A percentile compares a stretch with the other conserved stretches of the same genome.
phyloP scores from a whole-genome alignment of 2,113 vertebrate species.

The Himantopus leucocephalus region DNA sequence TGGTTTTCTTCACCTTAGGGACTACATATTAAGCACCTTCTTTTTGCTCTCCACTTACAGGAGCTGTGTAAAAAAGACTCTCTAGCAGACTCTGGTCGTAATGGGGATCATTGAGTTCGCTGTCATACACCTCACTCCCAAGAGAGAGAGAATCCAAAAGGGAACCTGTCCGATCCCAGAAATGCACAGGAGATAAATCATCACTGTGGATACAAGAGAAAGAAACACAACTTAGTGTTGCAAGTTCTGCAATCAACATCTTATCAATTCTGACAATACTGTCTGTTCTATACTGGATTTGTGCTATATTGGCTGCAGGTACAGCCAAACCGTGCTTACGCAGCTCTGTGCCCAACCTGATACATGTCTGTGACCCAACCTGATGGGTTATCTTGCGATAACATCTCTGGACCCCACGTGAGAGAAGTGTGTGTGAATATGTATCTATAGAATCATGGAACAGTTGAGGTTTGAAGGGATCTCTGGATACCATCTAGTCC shows the following conservation, averaged over 20 bases:
- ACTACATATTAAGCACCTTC: neutral
- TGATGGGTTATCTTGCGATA: neutral
- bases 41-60: constrained; percentile 74
- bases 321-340: neutral
- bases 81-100: constrained; percentile 94
- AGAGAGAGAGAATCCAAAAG: constrained; percentile 81
- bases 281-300: accelerated
- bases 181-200: constrained; percentile 65
- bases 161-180: constrained; percentile 78
- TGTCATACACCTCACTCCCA: constrained; percentile 79
- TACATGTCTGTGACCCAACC: neutral
- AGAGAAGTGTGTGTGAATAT: accelerated
- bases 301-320: accelerated
- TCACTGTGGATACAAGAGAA: constrained; percentile 39
- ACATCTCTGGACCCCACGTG: neutral
- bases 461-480: neutral
- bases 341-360: neutral
- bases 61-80: constrained; percentile 86
- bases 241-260: neutral
- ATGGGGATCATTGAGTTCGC: constrained; percentile 87
- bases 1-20: neutral
- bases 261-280: accelerated
- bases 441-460: neutral
- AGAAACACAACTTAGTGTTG: accelerated
- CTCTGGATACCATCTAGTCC: neutral